Evolutionary conservation across 92 coral and sea anemone species (phyloP), one percentile per base, ranked within the genome.

Genomic region (Porites evermanni): DNA sequence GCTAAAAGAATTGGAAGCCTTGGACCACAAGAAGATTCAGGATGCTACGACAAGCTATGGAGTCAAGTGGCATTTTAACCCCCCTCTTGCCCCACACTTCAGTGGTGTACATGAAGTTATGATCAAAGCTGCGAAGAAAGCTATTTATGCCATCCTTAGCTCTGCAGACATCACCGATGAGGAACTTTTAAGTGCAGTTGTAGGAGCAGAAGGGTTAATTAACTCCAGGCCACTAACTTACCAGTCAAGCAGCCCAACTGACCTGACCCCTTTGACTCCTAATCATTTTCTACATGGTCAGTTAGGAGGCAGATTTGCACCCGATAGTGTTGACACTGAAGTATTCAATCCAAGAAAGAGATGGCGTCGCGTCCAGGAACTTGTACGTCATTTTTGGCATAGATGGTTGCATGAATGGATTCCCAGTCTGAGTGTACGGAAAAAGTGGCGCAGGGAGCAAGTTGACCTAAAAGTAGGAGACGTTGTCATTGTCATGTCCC

Each of bases 91-190:
- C 72, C 93, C 90, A 44, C 93, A 90, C 77, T 90, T 90, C 79
- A 86, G 93, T 18, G 87, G 93, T 12, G 93, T 86, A 20, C 81
- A 86, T 75, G 93, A 90, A 52, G 75, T 90, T 17, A 90, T 86
- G 93, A 78, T 90, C 6, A 90, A 81, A 72, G 90, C 90, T 29
- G 90, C 93, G 7, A 90, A 86, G 80, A 90, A 86, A 29, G 93
- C 87, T 17, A 75, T 86, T 14, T 67, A 70, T 26, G 87, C 90
- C 38, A 81, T 80, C 66, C 29, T 90, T 53, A 82, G 93, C 19
- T 8, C 53, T 59, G 82, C 83, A 58, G 90, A 85, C 63, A 63
- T 72, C 75, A 74, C 80, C 3, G 92, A 67, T 72, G 84, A 84
- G 47, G 86, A 89, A 64, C 78, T 89, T 65, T 53, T 77, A 54